Evolutionary conservation across 2,113 vertebrate species (phyloP).

Genomic region (Ivindomyrus marchei): DNA sequence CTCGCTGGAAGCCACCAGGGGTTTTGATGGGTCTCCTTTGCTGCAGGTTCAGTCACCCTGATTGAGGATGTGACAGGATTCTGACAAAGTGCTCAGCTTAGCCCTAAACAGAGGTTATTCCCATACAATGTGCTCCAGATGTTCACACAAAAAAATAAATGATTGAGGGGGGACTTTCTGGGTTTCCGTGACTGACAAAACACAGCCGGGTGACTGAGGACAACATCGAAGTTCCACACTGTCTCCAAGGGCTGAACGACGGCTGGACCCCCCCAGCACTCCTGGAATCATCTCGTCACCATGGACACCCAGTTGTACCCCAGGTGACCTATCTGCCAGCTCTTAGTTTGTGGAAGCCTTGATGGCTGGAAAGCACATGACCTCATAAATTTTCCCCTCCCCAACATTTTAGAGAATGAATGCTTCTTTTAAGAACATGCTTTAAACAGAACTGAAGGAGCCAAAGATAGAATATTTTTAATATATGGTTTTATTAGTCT

Average conservation of each 20-base stretch:
- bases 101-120: constrained; percentile 16
- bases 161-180: constrained; percentile 29
- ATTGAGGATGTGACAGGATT: neutral
- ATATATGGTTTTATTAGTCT: neutral
- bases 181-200: constrained; percentile 16
- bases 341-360: constrained; percentile 9
- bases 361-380: constrained; percentile 35
- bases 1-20: neutral
- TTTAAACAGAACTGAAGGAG: neutral
- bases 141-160: constrained; percentile 17
- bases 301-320: constrained; percentile 19
- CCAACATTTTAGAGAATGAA: neutral
- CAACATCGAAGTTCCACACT: neutral
- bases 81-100: constrained; percentile 14
- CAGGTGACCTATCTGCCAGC: constrained; percentile 14
- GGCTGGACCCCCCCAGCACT: neutral
- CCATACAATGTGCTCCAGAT: constrained; percentile 28
- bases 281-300: constrained; percentile 25
- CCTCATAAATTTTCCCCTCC: constrained; percentile 23
- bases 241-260: constrained; percentile 13
- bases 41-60: constrained; percentile 4
- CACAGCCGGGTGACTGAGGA: constrained; percentile 16
- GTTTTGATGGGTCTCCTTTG: neutral
- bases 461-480: neutral
- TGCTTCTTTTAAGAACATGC: neutral